A percentile compares a stretch with the other conserved stretches of the same genome.
These are phyloP conservation scores for Trachops cirrhosus DNA, from an alignment of 2,797 vertebrate species.

Conservation along the genomic window DNA sequence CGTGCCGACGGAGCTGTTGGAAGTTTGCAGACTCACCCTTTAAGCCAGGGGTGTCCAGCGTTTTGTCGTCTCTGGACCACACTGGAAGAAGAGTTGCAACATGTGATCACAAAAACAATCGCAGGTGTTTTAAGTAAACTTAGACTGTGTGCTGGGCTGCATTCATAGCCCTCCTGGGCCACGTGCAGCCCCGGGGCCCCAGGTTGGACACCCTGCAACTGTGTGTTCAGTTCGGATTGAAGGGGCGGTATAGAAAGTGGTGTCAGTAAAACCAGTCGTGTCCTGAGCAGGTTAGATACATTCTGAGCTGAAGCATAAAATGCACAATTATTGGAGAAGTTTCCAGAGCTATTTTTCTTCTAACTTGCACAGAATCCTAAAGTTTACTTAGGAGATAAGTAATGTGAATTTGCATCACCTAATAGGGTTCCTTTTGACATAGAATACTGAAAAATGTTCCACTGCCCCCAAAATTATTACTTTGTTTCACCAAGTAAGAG, in stretches of 20 bases:
- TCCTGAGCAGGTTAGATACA: neutral
- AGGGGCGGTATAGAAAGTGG: neutral
- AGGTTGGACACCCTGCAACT: neutral
- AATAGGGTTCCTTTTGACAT: neutral
- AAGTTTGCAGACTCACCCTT: neutral
- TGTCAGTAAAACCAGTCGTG: neutral
- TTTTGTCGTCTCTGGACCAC: too few species aligned
- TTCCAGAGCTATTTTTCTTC: neutral
- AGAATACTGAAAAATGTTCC: neutral
- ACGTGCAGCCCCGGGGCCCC: too few species aligned
- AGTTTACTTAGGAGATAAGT: neutral
- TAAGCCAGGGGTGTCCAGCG: too few species aligned
- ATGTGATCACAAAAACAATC: too few species aligned
- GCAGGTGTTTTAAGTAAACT: too few species aligned
- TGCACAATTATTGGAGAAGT: neutral
- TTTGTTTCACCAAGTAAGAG: conserved; percentile 23
- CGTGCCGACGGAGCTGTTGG: too few species aligned
- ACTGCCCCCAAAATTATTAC: neutral
- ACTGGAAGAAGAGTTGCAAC: too few species aligned
- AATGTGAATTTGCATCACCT: neutral
- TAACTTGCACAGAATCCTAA: neutral
- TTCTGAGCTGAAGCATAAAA: neutral
- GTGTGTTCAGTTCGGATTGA: conserved; percentile 30
- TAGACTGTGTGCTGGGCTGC: too few species aligned
- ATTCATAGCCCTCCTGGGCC: too few species aligned